phyloP scores from a whole-genome alignment of 2,797 vertebrate species.

The Babyrousa celebensis region DNA sequence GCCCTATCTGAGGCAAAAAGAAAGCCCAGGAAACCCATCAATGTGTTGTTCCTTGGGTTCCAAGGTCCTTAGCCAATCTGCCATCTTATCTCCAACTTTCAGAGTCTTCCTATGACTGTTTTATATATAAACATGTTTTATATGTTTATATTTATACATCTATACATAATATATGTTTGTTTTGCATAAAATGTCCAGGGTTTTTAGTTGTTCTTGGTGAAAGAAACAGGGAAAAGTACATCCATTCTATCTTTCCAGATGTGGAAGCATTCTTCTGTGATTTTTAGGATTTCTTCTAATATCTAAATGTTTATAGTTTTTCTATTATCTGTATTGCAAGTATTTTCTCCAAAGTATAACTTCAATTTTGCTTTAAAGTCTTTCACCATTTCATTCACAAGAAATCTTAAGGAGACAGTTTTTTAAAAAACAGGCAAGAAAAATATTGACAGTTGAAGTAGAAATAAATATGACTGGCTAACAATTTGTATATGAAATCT shows the following conservation, averaged over 20 bases:
- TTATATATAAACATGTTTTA: not conserved
- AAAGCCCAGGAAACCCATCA: not conserved
- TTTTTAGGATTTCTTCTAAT: not conserved
- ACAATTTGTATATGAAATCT: not conserved
- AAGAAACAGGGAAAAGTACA: not conserved
- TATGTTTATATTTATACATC: not conserved
- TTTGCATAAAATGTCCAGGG: not conserved
- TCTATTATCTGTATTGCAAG: not conserved
- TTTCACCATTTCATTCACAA: not conserved
- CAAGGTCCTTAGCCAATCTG: not conserved
- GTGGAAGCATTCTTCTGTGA: not conserved
- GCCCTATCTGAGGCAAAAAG: not conserved
- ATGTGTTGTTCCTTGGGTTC: not conserved
- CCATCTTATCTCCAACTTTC: not conserved
- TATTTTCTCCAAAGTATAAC: not conserved
- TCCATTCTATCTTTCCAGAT: not conserved
- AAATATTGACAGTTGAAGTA: not conserved
- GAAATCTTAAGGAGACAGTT: not conserved
- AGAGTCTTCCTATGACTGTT: not conserved
- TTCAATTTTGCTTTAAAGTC: conserved; percentile 2
- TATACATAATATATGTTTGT: not conserved
- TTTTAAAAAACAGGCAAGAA: not conserved
- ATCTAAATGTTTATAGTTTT: not conserved
- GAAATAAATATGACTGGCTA: not conserved
- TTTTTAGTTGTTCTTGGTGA: not conserved